These are phyloP conservation scores for Macrobrachium rosenbergii DNA, from an alignment of 1,140 invertebrate species.

Conservation along the genomic window DNA sequence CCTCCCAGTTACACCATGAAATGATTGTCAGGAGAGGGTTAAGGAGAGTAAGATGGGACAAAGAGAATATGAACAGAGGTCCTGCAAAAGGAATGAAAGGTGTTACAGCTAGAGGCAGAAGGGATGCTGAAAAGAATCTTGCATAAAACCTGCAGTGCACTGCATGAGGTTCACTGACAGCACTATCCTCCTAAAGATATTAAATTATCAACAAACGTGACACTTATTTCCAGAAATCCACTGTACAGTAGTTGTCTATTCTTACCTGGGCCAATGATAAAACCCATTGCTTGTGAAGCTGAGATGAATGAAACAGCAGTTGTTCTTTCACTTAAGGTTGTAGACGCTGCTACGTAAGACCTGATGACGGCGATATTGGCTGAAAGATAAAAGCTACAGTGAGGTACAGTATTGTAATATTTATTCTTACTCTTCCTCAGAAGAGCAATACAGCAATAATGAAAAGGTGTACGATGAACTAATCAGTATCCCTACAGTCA, in stretches of 20 bases:
- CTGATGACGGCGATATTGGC: slow-evolving; percentile 88
- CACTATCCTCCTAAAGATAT: too few species aligned
- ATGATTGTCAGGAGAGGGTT: too few species aligned
- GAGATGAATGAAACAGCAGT: slow-evolving; percentile 87
- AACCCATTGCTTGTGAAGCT: slow-evolving; percentile 87
- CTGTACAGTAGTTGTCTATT: background rate
- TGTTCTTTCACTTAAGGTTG: slow-evolving; percentile 83
- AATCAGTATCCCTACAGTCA: background rate
- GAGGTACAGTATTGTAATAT: background rate
- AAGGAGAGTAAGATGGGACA: too few species aligned
- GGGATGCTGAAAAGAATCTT: too few species aligned
- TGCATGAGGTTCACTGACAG: too few species aligned
- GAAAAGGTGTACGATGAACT: background rate
- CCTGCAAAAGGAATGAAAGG: too few species aligned
- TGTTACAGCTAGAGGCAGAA: too few species aligned
- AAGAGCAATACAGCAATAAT: too few species aligned
- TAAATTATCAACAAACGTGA: background rate
- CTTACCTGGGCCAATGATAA: slow-evolving; percentile 83
- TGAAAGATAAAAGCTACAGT: slow-evolving; percentile 70
- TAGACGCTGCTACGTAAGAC: slow-evolving; percentile 88
- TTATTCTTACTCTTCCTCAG: background rate
- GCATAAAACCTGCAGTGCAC: too few species aligned
- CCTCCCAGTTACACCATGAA: too few species aligned
- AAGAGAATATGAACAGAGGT: too few species aligned
- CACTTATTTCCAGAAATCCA: background rate